Base-by-base conservation (phyloP, 2,113 vertebrate species). In the Ammodytes marinus region DNA sequence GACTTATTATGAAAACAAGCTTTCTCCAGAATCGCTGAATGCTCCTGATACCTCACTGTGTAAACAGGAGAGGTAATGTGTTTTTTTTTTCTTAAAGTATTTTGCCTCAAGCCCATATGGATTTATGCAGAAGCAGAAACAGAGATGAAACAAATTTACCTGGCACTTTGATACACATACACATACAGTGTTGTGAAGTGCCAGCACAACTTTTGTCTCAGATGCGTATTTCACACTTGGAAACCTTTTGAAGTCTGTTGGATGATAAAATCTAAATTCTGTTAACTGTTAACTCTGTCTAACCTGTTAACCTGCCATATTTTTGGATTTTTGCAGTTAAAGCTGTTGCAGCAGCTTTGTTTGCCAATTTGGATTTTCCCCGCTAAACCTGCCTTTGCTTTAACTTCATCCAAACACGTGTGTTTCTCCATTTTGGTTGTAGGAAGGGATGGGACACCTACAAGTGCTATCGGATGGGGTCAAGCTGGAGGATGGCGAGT, bases 391-490 rank as follows among this genome's bases (percentile, higher is more conserved):
- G 11, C 27, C 35, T 27, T 27, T 12, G 8, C 15, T 63, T 15
- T 39, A 9, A 60, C 7, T 55, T 13, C 57, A 12, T 17, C 39
- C 65, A 12, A 79, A 6, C 17, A 9, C 6, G 27, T 69, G 9
- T 71, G 37, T 66, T n/a, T 55, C 37, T 83, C 42, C n/a, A 12
- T 58, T 80, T 47, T 59, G 50, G 14, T 59, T 85, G 52, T 83
- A 99, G 98, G 95, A 94, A 69, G 98, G 98, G 74, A 99, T 99
- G 98, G 98, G 98, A 68, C 93, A 96, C 57, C 90, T 99, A 10
- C 94, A 95, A 82, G 96, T 99, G 27, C 95, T 93, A 0, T 87
- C 94, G 75, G 96, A 99, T 43, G 97, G 98, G 3, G 95, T 99
- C 69, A 96, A 94, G 75, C 91, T 99, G 79, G 97, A 99, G 60